Base-by-base conservation (phyloP, 2,113 vertebrate species). In the Lepisosteus osseus region DNA sequence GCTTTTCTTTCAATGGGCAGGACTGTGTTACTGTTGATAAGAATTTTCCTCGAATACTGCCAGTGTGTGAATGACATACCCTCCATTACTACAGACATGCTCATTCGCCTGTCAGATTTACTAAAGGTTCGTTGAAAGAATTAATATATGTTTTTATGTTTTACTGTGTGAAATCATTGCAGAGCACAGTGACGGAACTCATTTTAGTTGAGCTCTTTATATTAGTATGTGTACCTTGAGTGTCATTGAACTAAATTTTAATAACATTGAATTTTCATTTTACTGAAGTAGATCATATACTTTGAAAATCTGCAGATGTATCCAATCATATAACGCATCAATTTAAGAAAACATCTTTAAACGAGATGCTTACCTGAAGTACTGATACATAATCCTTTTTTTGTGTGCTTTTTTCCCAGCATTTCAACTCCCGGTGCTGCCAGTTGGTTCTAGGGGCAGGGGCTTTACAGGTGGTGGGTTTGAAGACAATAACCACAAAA, bases 401-500 rank as follows among this genome's bases (percentile, higher is more conserved):
- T 71, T 72, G 62, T 59, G 61, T 81, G 54, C 8, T 77, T 73
- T 75, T 63, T 1, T 69, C 61, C 70, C 90, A 98, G 97, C 97
- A 97, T 92, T 99, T 99, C 92, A 99, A 99, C 88, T 99, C 97
- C 0, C 93, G 96, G 85, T 96, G 95, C 83, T 99, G 97, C 80
- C 97, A 99, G 79, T 91, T 99, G 83, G 95, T 99, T 73, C 93
- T 99, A 72, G 97, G 97, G 79, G 97, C 97, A 1, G 97, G 97
- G 56, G 97, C 97, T 0, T 86, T 99, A 74, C 96, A 99, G 90
- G 94, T 98, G 51, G 97, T 99, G 61, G 97, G 97, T 72, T 89
- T 99, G 71, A 99, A 99, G 91, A 99, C 97, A 76, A 99, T 99
- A 93, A 99, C 97, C 82, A 99, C 97, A 7, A 98, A 95, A 90